Conservation (phyloP, 2,888 invertebrate species). For the Cephalotes varians region DNA sequence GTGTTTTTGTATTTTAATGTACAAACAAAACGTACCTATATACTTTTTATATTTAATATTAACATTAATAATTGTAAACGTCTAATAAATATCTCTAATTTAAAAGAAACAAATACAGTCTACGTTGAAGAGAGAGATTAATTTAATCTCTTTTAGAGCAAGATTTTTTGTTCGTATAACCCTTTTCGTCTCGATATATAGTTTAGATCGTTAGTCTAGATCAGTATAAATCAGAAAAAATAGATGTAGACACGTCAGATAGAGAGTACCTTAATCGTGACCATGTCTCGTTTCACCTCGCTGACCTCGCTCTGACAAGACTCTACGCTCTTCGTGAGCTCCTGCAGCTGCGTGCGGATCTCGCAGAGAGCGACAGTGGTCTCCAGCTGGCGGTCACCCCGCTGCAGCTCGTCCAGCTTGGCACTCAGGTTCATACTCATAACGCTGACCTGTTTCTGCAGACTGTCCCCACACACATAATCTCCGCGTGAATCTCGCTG, state of each 20-base stretch:
- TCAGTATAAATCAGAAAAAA: not conserved
- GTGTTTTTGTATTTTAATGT: not conserved
- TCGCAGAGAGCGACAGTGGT: conserved; percentile 97
- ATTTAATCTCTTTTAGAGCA: not conserved
- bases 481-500: conserved; percentile 73
- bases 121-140: not conserved
- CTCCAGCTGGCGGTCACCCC: conserved; percentile 95
- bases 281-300: conserved; percentile 97
- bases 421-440: conserved; percentile 98
- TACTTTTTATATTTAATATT: not conserved
- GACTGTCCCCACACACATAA: conserved; percentile 87
- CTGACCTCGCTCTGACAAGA: conserved; percentile 98
- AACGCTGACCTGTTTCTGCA: conserved; percentile 99
- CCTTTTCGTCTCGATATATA: not conserved
- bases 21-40: not conserved
- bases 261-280: conserved; percentile 91
- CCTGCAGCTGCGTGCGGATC: conserved; percentile 96
- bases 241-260: not conserved
- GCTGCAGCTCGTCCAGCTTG: conserved; percentile 97
- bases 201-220: not conserved
- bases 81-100: too few relatives aligned
- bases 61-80: not conserved
- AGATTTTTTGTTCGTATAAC: not conserved
- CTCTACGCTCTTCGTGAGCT: conserved; percentile 97
- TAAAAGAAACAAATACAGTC: not conserved